These are phyloP conservation scores for Ctenopoma kingsleyae DNA, from an alignment of 2,797 vertebrate species.

Conservation along the genomic window DNA sequence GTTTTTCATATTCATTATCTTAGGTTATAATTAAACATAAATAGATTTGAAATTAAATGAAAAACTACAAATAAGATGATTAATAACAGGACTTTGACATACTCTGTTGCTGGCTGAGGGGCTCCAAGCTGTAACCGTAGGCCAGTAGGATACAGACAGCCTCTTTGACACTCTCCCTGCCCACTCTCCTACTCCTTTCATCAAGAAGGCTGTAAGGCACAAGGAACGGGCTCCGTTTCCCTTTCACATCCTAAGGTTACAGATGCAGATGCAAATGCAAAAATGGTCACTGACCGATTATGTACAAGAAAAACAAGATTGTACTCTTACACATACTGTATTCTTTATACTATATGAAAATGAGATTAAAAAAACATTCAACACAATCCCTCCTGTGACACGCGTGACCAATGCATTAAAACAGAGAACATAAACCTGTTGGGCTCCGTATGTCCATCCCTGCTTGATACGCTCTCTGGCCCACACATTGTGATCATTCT, in stretches of 20 bases:
- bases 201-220: conserved; percentile 93
- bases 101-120: conserved; percentile 90
- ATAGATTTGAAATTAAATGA: background rate
- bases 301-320: background rate
- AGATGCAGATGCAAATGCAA: conserved; percentile 17
- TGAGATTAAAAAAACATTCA: background rate
- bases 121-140: conserved; percentile 92
- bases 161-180: conserved; percentile 88
- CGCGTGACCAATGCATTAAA: background rate
- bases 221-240: conserved; percentile 90
- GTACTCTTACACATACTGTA: no score
- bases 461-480: conserved; percentile 92
- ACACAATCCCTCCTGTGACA: background rate
- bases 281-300: background rate
- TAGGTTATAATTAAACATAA: background rate
- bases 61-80: conserved; percentile 7
- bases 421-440: conserved; percentile 84
- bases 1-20: background rate
- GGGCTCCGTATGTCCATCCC: conserved; percentile 93
- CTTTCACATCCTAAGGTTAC: conserved; percentile 90
- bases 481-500: conserved; percentile 96
- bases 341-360: background rate
- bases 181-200: conserved; percentile 87
- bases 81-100: conserved; percentile 47
- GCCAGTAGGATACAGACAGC: conserved; percentile 90